Base-by-base conservation (phyloP, 2,113 vertebrate genomes). In the Albula glossodonta region DNA sequence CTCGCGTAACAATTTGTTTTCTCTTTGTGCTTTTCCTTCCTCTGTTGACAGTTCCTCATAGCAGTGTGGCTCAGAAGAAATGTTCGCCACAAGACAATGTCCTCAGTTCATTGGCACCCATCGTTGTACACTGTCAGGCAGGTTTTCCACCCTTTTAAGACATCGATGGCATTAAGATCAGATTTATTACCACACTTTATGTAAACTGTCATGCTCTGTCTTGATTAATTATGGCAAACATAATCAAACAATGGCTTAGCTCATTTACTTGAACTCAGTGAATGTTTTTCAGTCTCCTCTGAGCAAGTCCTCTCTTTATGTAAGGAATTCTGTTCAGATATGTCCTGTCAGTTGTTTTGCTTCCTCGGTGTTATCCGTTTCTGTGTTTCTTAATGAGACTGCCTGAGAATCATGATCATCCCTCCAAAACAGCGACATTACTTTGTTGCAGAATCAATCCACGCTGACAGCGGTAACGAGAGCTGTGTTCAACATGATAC, bases 1-100 rank as follows among this genome's bases (percentile, higher is more conserved):
- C 89, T 93, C 90, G 92, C 92, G 93, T 94, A 93, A 92, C 92
- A 92, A 91, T 93, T 92, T 94, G 91, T 96, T 94, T 94, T 95
- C 89, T 91, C 91, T 94, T 92, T 83, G 79, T 91, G 85, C 91
- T 92, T 90, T 90, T 87, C 86, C 92, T 91, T 92, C 91, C 88
- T 91, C 87, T 89, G 93, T 91, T 93, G 93, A 95, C 92, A 93
- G 92, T 92, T 93, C 88, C 89, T 92, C 89, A 90, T 93, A 90
- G 90, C 91, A 89, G 87, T 90, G 89, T 86, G 51, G 80, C 91
- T 90, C 87, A 77, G 89, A 88, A 92, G 87, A 91, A 94, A 92
- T 92, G 90, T 89, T 80, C 82, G 82, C 92, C 91, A 91, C 87
- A 78, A 86, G 51, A 86, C 85, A 25, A n/a, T n/a, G 25, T 78